Evolutionary conservation across 2,797 vertebrate species (phyloP).

Genomic region (Valencia hispanica): DNA sequence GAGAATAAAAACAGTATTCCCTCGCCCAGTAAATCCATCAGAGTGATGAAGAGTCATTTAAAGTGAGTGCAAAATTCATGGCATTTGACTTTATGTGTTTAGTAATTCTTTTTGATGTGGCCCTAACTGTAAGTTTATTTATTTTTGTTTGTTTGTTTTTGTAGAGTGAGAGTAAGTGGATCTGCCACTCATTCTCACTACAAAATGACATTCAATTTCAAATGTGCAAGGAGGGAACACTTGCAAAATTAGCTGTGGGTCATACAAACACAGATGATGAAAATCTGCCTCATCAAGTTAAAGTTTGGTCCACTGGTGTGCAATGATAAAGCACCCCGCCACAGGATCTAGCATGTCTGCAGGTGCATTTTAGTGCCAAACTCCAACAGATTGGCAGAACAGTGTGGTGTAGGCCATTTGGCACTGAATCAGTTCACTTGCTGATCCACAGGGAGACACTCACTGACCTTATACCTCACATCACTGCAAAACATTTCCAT

Average conservation of each 20-base stretch:
- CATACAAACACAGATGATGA: constrained; percentile 15
- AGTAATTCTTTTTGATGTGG: constrained; percentile 67
- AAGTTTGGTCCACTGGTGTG: constrained; percentile 54
- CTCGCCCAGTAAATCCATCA: constrained; percentile 78
- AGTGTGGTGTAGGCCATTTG: constrained; percentile 81
- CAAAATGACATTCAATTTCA: neutral
- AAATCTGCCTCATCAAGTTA: constrained; percentile 33
- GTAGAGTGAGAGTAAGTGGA: constrained; percentile 1
- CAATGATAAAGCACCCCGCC: constrained; percentile 70
- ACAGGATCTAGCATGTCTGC: constrained; percentile 65
- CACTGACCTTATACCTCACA: constrained; percentile 71
- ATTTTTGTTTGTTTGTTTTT: constrained; percentile 7
- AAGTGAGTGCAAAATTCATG: constrained; percentile 74
- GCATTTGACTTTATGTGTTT: constrained; percentile 76
- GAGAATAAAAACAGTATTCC: constrained; percentile 81
- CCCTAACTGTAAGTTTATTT: constrained; percentile 38
- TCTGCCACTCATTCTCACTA: constrained; percentile 18
- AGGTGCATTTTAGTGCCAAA: constrained; percentile 79
- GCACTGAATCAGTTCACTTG: constrained; percentile 72
- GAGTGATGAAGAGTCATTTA: constrained; percentile 79
- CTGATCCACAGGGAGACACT: constrained; percentile 70
- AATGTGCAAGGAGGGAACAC: neutral
- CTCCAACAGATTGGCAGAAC: constrained; percentile 84
- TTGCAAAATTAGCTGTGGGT: constrained; percentile 1
- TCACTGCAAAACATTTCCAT: constrained; percentile 34